A percentile compares a stretch with the other conserved stretches of the same genome.
Conservation (phyloP, 2,113 vertebrate genomes). For the Oxyruncus cristatus region DNA sequence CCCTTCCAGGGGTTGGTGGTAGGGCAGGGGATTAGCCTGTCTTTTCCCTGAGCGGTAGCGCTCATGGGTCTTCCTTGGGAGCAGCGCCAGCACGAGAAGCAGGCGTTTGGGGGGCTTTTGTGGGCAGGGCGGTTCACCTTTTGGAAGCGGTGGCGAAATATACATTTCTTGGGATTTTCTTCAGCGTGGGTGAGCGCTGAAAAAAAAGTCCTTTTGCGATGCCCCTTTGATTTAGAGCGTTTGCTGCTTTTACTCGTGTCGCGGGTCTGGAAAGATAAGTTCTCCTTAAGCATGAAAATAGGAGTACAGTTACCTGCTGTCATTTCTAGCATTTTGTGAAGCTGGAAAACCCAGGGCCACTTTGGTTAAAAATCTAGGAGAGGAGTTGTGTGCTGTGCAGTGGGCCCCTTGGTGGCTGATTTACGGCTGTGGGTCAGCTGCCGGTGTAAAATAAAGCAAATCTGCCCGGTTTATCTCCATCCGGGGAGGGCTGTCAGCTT, state of each 20-base stretch:
- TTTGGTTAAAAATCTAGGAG: neutral
- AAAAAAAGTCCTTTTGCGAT: neutral
- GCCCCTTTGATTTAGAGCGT: neutral
- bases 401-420: neutral
- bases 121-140: neutral
- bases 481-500: no score
- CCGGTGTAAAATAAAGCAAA: neutral
- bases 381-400: neutral
- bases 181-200: neutral
- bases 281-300: neutral
- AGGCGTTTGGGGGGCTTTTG: neutral
- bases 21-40: neutral
- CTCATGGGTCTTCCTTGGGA: neutral
- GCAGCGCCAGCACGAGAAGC: neutral
- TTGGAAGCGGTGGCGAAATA: neutral
- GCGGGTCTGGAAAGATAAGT: conserved; percentile 3
- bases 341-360: neutral
- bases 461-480: neutral
- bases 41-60: neutral
- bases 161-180: neutral
- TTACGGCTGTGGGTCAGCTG: neutral
- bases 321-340: neutral
- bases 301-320: conserved; percentile 11
- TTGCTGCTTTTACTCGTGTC: neutral
- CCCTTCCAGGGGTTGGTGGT: neutral